Evolutionary conservation across 2,888 invertebrate species (phyloP), one percentile per base, ranked within the genome.

Genomic region (Ornithoptera alexandrae): DNA sequence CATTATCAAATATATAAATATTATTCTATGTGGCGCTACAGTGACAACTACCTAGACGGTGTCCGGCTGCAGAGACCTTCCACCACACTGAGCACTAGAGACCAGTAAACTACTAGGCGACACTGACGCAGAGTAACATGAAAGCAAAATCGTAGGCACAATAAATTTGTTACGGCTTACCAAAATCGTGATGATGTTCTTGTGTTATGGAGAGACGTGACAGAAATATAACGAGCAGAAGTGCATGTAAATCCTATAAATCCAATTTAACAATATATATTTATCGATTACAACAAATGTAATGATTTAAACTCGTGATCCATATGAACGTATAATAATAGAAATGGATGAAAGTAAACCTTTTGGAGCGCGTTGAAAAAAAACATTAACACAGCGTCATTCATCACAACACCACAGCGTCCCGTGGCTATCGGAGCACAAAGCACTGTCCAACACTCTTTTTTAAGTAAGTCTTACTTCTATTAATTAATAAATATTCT

Each of bases 171-270:
- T 53, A 53, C 22, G 22, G 22, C 22, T 58, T 22, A 4, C 57
- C 20, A n/a, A 64, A 53, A 68, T 60, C 68, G 64, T 64, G 64
- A 68, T 46, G 22, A 36, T 58, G 50, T 59, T n/a, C 22, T 42
- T n/a, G 15, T 17, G 18, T 62, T 39, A 59, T 30, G 8, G 20
- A 36, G 3, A n/a, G 63, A 60, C 68, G 68, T 68, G 64, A 68
- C 63, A 17, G 17, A 53, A 68, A 17, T 64, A 60, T 64, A 36
- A 64, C n/a, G 22, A 20, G 20, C 12, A 58, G 57, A 68, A 8
- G 50, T 22, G 30, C 58, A 30, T 63, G 30, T 68, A 36, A 59
- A 60, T 18, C 60, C 12, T 60, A 60, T 68, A 64, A 68, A 53
- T 15, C 36, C 46, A 53, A 36, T 65, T 68, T 64, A 58, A 68